Conservation (phyloP, 1,140 invertebrate genomes). For the Asbolus verrucosus region DNA sequence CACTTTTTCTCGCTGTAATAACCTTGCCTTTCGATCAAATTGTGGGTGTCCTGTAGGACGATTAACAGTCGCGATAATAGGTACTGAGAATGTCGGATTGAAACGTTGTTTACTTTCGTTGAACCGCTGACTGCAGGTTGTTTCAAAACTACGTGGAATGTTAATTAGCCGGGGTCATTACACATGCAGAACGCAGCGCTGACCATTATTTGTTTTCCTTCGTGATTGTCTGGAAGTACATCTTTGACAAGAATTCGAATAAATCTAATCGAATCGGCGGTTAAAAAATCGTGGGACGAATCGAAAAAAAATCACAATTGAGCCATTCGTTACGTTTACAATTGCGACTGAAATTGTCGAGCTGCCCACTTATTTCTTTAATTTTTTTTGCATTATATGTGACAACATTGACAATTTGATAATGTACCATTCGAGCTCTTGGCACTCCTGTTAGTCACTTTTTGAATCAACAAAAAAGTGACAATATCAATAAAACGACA, state of each 20-base stretch:
- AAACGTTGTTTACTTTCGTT: conserved; percentile 26
- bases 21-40: conserved; percentile 22
- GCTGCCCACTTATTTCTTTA: too few species aligned
- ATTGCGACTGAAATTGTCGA: too few species aligned
- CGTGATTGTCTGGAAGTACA: not conserved
- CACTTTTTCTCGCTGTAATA: conserved; percentile 29
- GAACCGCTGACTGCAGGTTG: conserved; percentile 10
- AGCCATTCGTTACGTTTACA: too few species aligned
- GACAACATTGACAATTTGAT: too few species aligned
- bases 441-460: too few species aligned
- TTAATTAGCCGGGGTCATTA: conserved; percentile 31
- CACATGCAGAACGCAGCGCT: conserved; percentile 12
- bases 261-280: not conserved
- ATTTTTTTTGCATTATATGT: too few species aligned
- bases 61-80: conserved; percentile 4
- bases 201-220: conserved; percentile 14
- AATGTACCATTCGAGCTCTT: too few species aligned
- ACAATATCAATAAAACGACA: too few species aligned
- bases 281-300: too few species aligned
- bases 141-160: conserved; percentile 37
- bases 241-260: not conserved
- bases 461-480: too few species aligned
- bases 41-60: conserved; percentile 42
- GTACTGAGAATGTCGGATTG: not conserved
- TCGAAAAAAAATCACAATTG: too few species aligned